Evolutionary conservation across 2,888 invertebrate genomes (phyloP).

Genomic region (Lepidochrysops patricia): DNA sequence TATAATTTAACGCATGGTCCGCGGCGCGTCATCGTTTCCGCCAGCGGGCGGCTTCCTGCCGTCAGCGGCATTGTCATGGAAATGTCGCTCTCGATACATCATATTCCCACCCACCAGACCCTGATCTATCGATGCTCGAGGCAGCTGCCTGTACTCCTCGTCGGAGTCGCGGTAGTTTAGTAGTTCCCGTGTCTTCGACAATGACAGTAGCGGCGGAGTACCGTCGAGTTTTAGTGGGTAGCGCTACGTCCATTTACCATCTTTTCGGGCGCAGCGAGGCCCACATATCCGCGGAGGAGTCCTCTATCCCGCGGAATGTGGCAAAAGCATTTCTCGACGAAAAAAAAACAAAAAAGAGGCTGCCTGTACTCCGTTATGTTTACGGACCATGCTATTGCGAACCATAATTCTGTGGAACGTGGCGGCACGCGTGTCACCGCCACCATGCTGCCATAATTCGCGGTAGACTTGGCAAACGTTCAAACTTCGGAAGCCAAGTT

Average conservation of each 20-base stretch:
- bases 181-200: no score
- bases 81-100: conserved; percentile 46
- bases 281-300: no score
- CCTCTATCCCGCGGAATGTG: no score
- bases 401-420: neutral
- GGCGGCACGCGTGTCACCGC: neutral
- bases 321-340: no score
- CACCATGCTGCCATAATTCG: neutral
- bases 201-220: no score
- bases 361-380: neutral
- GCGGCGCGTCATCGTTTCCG: conserved; percentile 24
- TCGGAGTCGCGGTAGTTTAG: no score
- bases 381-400: neutral
- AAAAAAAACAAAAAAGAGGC: no score
- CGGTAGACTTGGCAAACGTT: neutral
- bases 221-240: no score
- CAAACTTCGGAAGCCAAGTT: conserved; percentile 9
- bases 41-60: conserved; percentile 30
- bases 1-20: conserved; percentile 10
- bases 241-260: no score
- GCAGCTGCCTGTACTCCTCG: neutral
- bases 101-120: conserved; percentile 18
- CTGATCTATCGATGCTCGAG: neutral
- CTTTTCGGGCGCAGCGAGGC: no score
- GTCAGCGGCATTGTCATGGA: conserved; percentile 38